Evolutionary conservation across 2,797 vertebrate genomes (phyloP).

Genomic region (Natrix natrix): DNA sequence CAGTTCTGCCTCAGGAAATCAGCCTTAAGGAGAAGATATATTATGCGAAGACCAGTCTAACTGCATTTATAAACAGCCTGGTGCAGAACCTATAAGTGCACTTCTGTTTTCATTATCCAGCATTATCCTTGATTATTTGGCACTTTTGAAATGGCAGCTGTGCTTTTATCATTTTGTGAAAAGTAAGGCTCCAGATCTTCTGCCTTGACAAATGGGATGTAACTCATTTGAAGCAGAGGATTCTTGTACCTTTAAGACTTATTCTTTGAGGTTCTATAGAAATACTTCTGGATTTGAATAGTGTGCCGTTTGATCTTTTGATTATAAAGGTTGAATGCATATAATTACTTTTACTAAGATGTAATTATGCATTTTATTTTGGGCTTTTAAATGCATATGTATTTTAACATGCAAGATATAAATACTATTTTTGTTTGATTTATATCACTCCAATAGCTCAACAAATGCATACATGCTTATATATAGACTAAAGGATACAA

Average conservation of each 20-base stretch:
- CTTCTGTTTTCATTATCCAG: neutral
- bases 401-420: conserved; percentile 9
- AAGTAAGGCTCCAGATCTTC: neutral
- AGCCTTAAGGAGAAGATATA: neutral
- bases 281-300: neutral
- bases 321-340: neutral
- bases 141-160: neutral
- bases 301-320: neutral
- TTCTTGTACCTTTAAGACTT: neutral
- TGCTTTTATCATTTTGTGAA: neutral
- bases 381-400: neutral
- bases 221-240: neutral
- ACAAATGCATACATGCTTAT: conserved; percentile 99
- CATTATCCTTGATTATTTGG: neutral
- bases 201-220: neutral
- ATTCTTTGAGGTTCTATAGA: neutral
- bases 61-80: neutral
- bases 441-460: conserved; percentile 76
- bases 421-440: conserved; percentile 2
- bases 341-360: neutral
- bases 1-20: neutral
- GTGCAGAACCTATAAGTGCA: neutral
- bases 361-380: neutral
- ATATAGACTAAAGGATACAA: conserved; percentile 93
- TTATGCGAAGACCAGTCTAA: neutral